phyloP scores from a whole-genome alignment of 2,797 vertebrate genomes.

The Euphonia xanthogaster region DNA sequence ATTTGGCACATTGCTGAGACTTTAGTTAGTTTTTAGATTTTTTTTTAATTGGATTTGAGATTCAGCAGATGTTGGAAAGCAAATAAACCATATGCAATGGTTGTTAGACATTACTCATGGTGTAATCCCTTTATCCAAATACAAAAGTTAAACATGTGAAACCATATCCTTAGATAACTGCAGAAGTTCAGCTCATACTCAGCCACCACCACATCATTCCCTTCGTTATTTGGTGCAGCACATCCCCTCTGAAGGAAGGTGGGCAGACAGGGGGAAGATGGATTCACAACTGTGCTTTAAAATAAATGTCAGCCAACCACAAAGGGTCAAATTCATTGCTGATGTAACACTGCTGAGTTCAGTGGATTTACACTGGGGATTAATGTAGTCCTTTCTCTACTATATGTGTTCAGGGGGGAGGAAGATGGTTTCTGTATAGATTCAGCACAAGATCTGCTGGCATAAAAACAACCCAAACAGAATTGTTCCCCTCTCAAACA shows the following conservation, averaged over 20 bases:
- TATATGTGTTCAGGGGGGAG: not conserved
- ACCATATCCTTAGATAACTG: constrained; percentile 41
- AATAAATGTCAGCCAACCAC: not conserved
- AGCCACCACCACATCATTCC: not conserved
- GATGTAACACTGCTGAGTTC: not conserved
- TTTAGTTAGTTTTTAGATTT: not conserved
- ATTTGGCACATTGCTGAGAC: not conserved
- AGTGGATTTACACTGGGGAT: constrained; percentile 5
- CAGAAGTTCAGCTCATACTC: not conserved
- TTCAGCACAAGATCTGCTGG: constrained; percentile 65
- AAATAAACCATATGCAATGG: constrained; percentile 49
- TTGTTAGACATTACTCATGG: constrained; percentile 60
- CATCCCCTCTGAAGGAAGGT: not conserved
- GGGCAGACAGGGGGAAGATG: not conserved
- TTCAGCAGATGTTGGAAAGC: constrained; percentile 63
- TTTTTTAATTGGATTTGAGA: constrained; percentile 45
- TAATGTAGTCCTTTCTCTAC: not conserved
- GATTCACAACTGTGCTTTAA: not conserved
- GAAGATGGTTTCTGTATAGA: not conserved
- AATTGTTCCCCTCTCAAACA: constrained; percentile 66
- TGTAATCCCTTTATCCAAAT: constrained; percentile 65
- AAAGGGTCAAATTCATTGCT: not conserved
- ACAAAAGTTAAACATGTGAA: constrained; percentile 57
- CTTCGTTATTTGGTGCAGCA: not conserved
- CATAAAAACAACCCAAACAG: constrained; percentile 74